phyloP scores from a whole-genome alignment of 2,888 invertebrate genomes.

The Leptopilina drosophilae region DNA sequence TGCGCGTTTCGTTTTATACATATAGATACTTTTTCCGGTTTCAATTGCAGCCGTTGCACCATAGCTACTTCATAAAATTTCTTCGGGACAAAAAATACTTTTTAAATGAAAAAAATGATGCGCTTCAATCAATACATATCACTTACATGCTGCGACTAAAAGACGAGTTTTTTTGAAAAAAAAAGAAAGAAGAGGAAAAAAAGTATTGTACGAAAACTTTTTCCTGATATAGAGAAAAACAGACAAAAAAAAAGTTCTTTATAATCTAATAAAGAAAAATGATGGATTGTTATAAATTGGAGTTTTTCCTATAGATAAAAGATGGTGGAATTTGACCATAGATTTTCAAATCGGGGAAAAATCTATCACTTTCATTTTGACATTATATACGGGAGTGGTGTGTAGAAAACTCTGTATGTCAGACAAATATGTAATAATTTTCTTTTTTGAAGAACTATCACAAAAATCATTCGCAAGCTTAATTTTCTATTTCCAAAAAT shows the following conservation, averaged over 20 bases:
- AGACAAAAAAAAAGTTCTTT: no score
- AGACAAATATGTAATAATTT: background rate
- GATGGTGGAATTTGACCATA: background rate
- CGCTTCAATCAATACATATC: conserved; percentile 1
- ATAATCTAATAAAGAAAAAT: conserved; percentile 1
- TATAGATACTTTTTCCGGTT: background rate
- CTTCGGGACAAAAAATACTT: background rate
- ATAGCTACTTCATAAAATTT: background rate
- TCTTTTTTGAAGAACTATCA: no score
- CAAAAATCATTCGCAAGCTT: background rate
- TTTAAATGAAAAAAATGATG: conserved; percentile 8
- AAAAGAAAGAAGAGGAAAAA: background rate
- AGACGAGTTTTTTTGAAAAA: background rate
- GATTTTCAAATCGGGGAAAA: background rate
- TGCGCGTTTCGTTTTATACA: background rate
- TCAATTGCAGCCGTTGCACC: conserved; percentile 9
- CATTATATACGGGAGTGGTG: background rate
- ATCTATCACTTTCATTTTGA: background rate
- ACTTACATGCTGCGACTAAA: background rate
- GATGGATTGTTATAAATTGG: conserved; percentile 15
- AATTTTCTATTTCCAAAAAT: conserved; percentile 28
- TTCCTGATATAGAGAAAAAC: background rate
- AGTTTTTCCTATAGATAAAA: background rate
- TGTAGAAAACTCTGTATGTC: background rate
- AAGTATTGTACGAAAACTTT: background rate